Percentiles rank a stretch among this genome's conserved stretches.
Conservation (phyloP, 2,797 vertebrate species). For the Carapus acus region DNA sequence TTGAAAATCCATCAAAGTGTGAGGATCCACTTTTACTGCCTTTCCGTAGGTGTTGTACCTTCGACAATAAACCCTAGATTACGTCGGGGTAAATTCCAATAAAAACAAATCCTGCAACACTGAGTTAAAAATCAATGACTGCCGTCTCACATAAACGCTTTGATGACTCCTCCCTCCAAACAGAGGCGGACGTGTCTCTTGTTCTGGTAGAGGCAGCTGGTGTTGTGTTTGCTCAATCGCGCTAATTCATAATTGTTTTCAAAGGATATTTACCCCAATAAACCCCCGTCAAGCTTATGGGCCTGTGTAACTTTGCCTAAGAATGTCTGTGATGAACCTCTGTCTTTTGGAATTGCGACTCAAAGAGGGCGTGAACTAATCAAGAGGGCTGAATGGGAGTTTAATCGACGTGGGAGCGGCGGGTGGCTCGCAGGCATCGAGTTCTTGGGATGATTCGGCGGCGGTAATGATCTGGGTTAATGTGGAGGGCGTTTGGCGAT, state of each 20-base stretch:
- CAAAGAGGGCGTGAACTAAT: constrained; percentile 30
- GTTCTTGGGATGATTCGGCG: constrained; percentile 29
- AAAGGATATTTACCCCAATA: not conserved
- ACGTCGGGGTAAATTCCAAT: not conserved
- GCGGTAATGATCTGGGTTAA: constrained; percentile 35
- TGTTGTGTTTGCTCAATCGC: constrained; percentile 5
- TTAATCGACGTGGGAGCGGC: constrained; percentile 20
- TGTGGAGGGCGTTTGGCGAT: constrained; percentile 16
- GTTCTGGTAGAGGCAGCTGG: constrained; percentile 18
- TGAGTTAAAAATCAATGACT: not conserved
- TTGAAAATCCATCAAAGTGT: too few relatives aligned
- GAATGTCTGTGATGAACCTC: constrained; percentile 6
- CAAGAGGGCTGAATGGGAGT: constrained; percentile 28
- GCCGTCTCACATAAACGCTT: not conserved
- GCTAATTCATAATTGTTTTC: constrained; percentile 15
- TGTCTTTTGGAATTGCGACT: constrained; percentile 7
- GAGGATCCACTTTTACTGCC: too few relatives aligned
- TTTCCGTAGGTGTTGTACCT: too few relatives aligned
- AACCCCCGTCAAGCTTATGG: constrained; percentile 9
- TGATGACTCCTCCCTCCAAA: not conserved
- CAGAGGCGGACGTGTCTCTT: not conserved
- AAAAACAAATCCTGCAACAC: not conserved
- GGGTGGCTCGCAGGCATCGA: constrained; percentile 4
- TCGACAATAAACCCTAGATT: too few relatives aligned
- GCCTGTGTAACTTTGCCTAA: constrained; percentile 2